Base-by-base conservation (phyloP, 2,797 vertebrate genomes). In the Telmatherina bonti region DNA sequence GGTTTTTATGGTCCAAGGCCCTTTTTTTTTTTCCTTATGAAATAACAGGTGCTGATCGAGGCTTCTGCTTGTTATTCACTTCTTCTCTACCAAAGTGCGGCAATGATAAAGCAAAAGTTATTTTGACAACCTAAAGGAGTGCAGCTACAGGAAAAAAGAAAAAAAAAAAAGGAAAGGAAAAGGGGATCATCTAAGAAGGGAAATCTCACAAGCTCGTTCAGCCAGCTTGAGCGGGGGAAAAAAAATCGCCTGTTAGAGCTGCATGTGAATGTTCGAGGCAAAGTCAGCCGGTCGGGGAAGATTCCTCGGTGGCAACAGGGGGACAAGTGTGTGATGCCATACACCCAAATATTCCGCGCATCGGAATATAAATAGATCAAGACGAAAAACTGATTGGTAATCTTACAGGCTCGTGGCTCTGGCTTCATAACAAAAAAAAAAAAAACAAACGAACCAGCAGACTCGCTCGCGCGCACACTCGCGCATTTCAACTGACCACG, bases 331-430 rank as follows among this genome's bases (percentile, higher is more conserved):
- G 79, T 22, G 76, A 62, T 67, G 70, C 75, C 81, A 74, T 78
- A 83, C 85, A 78, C 86, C 88, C 85, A 86, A 86, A 92, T 83
- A 88, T 83, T 69, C 85, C 67, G 70, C 74, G 67, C 83, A 89
- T 89, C 76, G 53, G 70, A 84, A 86, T 89, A 90, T 80, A 91
- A 89, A 92, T 88, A 92, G 90, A 93, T 82, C 78, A 83, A 80
- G 77, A 78, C 65, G 57, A 22, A 54, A 66, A 82, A 86, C 81
- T 90, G 88, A 89, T 88, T 58, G 70, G 80, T 60, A 85, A 87
- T 87, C 79, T 89, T 86, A 78, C 75, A 77, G 86, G 78, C 18
- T 85, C 26, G 29, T 70, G 77, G 74, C 67, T 27, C 70, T 61
- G 78, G 81, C 74, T 81, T 31, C 55, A 53, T 30, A 71, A n/a